A percentile compares a stretch with the other conserved stretches of the same genome.
Conservation (phyloP, 2,888 invertebrate species). For the Calameuta idolon region DNA sequence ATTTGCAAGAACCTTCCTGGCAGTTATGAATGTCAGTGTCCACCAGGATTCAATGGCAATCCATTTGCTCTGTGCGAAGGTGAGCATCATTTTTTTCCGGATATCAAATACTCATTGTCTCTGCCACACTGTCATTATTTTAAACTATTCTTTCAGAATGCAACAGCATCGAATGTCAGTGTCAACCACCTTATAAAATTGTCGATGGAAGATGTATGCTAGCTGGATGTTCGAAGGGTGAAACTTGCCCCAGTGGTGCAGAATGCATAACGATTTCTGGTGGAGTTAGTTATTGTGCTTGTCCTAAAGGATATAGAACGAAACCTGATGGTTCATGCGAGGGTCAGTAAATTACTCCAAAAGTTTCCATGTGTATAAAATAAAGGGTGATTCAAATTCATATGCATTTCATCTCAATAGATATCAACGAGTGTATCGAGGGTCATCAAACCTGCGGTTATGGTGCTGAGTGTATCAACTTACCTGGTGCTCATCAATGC, state of each 20-base stretch:
- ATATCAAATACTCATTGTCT: neutral
- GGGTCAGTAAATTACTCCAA: constrained; percentile 51
- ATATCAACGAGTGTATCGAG: constrained; percentile 86
- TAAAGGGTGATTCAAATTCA: constrained; percentile 32
- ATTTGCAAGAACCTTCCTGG: constrained; percentile 93
- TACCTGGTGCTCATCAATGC: constrained; percentile 82
- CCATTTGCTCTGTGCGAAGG: constrained; percentile 87
- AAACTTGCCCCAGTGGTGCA: constrained; percentile 86
- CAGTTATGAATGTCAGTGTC: constrained; percentile 93
- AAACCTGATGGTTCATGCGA: constrained; percentile 84
- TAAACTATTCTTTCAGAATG: constrained; percentile 71
- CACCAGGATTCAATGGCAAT: constrained; percentile 88
- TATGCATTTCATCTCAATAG: constrained; percentile 55
- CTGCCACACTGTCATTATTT: neutral
- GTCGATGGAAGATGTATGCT: constrained; percentile 86
- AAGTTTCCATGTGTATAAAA: constrained; percentile 23
- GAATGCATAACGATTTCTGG: constrained; percentile 92
- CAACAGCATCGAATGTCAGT: constrained; percentile 85
- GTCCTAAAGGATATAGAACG: constrained; percentile 87
- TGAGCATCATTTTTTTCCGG: constrained; percentile 37
- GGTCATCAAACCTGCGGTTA: constrained; percentile 84
- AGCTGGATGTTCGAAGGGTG: constrained; percentile 84
- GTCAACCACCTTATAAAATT: constrained; percentile 88
- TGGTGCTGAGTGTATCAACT: constrained; percentile 88
- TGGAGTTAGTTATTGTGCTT: constrained; percentile 92